Evolutionary conservation across 2,888 invertebrate species (phyloP), one percentile per base, ranked within the genome.

Genomic region (Aromia moschata): DNA sequence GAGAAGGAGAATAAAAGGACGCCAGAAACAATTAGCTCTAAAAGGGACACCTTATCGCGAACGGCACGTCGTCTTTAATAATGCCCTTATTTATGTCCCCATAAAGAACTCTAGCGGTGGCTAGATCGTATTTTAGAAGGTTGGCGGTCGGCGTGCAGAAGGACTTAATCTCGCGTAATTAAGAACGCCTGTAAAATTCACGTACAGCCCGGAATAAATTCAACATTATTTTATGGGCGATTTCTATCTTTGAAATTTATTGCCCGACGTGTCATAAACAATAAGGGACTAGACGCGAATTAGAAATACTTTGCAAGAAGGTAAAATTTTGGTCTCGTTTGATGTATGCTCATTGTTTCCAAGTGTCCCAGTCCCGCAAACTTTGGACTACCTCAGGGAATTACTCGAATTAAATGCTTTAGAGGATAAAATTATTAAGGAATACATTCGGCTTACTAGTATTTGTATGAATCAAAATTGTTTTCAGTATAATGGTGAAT

Each of bases 51-150:
- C 4, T 30, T 40, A 40, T 40, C 16, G 10, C 40, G n/a, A 17
- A 14, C 38, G 38, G 38, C 38, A 15, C 14, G 40, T 16, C 40
- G 16, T 40, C 40, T 17, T 40, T 17, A 40, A 16, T n/a, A 16
- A 12, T 40, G 15, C 16, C n/a, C 16, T 40, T 40, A n/a, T 14
- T 14, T 40, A 7, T 40, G 16, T 9, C 9, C 4, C 38, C 3
- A n/a, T 17, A 14, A 40, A 16, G 10, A 4, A 7, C 40, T 40
- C n/a, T 15, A n/a, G 16, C 9, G 15, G 16, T 40, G 17, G 17
- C n/a, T n/a, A n/a, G n/a, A n/a, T n/a, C 17, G 17, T 40, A 40
- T 40, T 40, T 40, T 17, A 40, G n/a, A 17, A 40, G n/a, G 18
- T 40, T 15, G 17, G 2, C 17, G 7, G 40, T 18, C 18, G 11